Percentiles rank a stretch among this genome's conserved stretches.
phyloP scores from a whole-genome alignment of 2,888 invertebrate genomes.

The Nomada fucata region DNA sequence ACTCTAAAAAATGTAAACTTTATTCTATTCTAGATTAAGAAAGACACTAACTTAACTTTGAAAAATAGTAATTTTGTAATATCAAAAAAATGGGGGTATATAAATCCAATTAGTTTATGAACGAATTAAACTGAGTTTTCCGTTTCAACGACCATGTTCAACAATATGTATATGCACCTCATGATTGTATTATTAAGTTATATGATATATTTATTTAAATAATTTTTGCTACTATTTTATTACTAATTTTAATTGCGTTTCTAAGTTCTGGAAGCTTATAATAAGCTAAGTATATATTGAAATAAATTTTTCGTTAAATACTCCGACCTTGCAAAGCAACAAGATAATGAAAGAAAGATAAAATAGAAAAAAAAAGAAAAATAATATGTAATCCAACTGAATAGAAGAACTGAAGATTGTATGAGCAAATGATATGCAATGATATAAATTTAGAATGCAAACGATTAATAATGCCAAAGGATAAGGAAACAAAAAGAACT shows the following conservation, averaged over 20 bases:
- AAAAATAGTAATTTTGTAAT: neutral
- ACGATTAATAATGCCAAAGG: conserved; percentile 64
- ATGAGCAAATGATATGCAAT: conserved; percentile 67
- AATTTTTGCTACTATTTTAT: neutral
- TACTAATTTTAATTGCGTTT: neutral
- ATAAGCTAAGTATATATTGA: neutral
- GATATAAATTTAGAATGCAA: conserved; percentile 68
- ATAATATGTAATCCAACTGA: conserved; percentile 61
- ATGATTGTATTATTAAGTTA: conserved; percentile 13
- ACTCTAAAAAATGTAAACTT: neutral
- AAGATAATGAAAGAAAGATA: conserved; percentile 55
- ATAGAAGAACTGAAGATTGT: conserved; percentile 52
- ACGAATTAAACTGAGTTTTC: neutral
- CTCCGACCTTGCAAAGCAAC: conserved; percentile 74
- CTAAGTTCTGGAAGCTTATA: neutral
- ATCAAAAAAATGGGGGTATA: no score
- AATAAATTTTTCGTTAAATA: conserved; percentile 72
- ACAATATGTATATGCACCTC: conserved; percentile 32
- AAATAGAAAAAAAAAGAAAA: conserved; percentile 54
- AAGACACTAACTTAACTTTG: neutral
- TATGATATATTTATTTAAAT: neutral
- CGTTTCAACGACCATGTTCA: neutral
- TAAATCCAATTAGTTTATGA: no score
- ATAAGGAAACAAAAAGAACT: conserved; percentile 30
- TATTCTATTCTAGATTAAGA: no score